Evolutionary conservation across 1,140 invertebrate species (phyloP).

Genomic region (Calosoma granatense): DNA sequence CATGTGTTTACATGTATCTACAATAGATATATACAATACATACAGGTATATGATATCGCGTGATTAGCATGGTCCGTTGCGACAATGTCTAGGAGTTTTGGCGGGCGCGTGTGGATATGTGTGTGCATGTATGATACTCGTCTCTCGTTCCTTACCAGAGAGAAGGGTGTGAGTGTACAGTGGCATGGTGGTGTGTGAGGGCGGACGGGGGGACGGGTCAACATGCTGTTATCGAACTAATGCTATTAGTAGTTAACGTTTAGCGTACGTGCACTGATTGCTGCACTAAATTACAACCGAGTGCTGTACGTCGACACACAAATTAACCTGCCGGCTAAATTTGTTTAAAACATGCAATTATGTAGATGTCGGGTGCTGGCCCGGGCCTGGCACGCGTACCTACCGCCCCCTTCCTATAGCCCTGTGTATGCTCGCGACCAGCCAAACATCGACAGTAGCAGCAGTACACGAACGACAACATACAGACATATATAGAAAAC

Average conservation of each 20-base stretch:
- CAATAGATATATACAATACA: too few species aligned
- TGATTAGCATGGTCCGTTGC: neutral
- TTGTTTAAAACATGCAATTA: constrained; percentile 34
- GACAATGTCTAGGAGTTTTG: neutral
- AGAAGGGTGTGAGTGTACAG: too few species aligned
- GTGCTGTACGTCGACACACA: constrained; percentile 19
- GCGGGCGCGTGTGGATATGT: neutral
- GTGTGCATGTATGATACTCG: neutral
- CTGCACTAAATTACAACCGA: constrained; percentile 8
- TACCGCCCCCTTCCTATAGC: too few species aligned
- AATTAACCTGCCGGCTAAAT: constrained; percentile 32
- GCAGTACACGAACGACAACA: too few species aligned
- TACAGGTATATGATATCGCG: too few species aligned
- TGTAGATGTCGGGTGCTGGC: constrained; percentile 26
- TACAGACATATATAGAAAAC: too few species aligned
- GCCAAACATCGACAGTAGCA: too few species aligned
- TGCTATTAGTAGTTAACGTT: constrained; percentile 8
- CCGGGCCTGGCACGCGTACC: constrained; percentile 12
- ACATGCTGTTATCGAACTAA: neutral
- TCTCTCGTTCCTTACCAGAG: too few species aligned
- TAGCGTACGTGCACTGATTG: constrained; percentile 7
- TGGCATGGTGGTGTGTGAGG: too few species aligned
- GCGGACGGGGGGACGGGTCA: too few species aligned
- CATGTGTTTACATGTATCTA: too few species aligned
- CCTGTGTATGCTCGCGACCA: too few species aligned